Evolutionary conservation across 1,140 invertebrate species (phyloP), one percentile per base, ranked within the genome.

Genomic region (Mesaphorura yosii): DNA sequence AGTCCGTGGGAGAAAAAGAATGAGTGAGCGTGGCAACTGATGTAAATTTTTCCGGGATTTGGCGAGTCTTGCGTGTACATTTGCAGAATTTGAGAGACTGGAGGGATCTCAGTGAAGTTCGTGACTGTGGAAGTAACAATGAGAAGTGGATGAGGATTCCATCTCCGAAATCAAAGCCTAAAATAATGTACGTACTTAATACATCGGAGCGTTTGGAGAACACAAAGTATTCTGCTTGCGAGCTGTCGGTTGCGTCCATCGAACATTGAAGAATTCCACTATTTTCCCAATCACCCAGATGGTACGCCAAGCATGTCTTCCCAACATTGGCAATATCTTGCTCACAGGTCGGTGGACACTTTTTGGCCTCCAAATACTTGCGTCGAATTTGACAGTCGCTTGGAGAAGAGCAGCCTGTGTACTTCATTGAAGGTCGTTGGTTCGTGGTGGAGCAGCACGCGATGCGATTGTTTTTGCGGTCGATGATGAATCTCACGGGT

Each of bases 1-100:
- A 61, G 22, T 17, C 59, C 59, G 37, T 52, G 51, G 3, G 59
- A 49, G 44, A 61, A 61, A 42, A 55, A 61, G 41, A 61, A 61
- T 3, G 28, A 23, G 34, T 61, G 57, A 2, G 52, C 44, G 6
- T 55, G 49, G 34, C 59, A 61, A 12, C 39, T 29, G 19, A 54
- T 55, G 14, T 15, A 40, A 7, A 26, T 25, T 46, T 45, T 50
- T 31, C 44, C 44, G 19, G 27, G 23, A 3, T 39, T 22, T 17
- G 25, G 26, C 6, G 51, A 23, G 7, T 40, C 29, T 45, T 59
- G 52, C n/a, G 37, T 45, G 17, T 38, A 49, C 1, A 59, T 29
- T 34, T 4, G 28, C 6, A 59, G n/a, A 22, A 59, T 42, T 5
- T 55, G 38, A 1, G 51, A 44, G 39, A 52, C 15, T 0, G 29